These are phyloP conservation scores for Dendroctonus valens DNA, from an alignment of 1,140 invertebrate species.

Conservation along the genomic window DNA sequence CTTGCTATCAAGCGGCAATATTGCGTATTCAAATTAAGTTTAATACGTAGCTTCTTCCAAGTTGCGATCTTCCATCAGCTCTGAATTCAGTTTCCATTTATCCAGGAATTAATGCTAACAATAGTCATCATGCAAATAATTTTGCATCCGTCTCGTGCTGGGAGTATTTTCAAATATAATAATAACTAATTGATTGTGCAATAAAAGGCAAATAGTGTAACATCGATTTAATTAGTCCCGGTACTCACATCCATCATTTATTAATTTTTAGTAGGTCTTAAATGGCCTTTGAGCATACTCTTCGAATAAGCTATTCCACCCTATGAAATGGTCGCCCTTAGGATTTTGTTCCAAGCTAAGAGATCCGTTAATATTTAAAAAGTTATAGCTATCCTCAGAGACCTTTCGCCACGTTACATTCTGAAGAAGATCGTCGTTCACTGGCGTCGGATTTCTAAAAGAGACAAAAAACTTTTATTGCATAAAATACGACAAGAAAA, in stretches of 20 bases:
- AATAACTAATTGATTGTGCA: too few relatives aligned
- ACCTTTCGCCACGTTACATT: constrained; percentile 8
- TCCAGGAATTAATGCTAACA: too few relatives aligned
- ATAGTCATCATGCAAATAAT: too few relatives aligned
- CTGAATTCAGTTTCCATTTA: too few relatives aligned
- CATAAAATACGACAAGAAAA: neutral
- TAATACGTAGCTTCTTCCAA: too few relatives aligned
- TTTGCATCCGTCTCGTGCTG: too few relatives aligned
- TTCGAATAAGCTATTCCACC: constrained; percentile 10
- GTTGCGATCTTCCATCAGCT: too few relatives aligned
- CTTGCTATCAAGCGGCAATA: too few relatives aligned
- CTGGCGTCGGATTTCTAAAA: constrained; percentile 10
- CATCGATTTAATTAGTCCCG: too few relatives aligned
- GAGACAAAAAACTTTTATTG: constrained; percentile 5
- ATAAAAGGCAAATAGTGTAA: too few relatives aligned
- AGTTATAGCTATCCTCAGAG: neutral
- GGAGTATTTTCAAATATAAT: too few relatives aligned
- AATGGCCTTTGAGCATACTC: constrained; percentile 12
- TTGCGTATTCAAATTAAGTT: too few relatives aligned
- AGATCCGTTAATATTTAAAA: constrained; percentile 12
- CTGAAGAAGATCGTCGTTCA: neutral
- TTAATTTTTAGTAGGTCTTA: constrained; percentile 8
- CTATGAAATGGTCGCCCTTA: constrained; percentile 6
- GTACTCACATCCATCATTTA: neutral
- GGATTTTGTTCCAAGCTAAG: constrained; percentile 9